Conservation (phyloP, 1,140 invertebrate genomes). For the Macrobrachium rosenbergii region DNA sequence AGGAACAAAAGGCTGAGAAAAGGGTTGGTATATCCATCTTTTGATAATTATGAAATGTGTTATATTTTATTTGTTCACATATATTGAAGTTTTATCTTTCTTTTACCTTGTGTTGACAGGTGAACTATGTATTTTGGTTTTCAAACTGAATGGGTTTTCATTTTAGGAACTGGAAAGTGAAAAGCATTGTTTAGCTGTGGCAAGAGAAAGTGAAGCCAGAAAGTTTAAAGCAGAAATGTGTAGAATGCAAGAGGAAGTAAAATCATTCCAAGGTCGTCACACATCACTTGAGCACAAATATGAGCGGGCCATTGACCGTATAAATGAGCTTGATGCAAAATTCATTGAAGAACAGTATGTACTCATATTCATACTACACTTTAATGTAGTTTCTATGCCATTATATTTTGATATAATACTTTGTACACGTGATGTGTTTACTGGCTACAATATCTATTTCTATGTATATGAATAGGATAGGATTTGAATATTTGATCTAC, state of each 20-base stretch:
- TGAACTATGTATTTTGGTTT: not conserved
- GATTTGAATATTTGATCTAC: no score
- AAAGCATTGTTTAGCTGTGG: not conserved
- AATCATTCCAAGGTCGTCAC: not conserved
- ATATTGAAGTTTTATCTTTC: no score
- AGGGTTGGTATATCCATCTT: not conserved
- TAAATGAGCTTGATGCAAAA: slow-evolving; percentile 37
- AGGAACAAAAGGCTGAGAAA: slow-evolving; percentile 11
- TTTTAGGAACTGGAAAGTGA: slow-evolving; percentile 19
- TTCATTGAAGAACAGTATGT: slow-evolving; percentile 30
- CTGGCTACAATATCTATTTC: no score
- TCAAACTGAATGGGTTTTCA: not conserved
- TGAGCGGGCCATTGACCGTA: slow-evolving; percentile 12
- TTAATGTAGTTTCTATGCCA: not conserved
- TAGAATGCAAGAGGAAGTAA: slow-evolving; percentile 29
- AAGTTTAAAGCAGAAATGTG: slow-evolving; percentile 32
- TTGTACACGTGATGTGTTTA: no score
- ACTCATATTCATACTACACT: not conserved
- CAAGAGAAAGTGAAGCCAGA: slow-evolving; percentile 23
- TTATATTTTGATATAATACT: not conserved
- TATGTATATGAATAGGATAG: no score
- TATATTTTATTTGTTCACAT: no score
- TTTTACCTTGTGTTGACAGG: no score
- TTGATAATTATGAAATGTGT: not conserved
- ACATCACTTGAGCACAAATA: slow-evolving; percentile 30